Conservation (phyloP, 1,140 invertebrate species). For the Nylanderia fulva region DNA sequence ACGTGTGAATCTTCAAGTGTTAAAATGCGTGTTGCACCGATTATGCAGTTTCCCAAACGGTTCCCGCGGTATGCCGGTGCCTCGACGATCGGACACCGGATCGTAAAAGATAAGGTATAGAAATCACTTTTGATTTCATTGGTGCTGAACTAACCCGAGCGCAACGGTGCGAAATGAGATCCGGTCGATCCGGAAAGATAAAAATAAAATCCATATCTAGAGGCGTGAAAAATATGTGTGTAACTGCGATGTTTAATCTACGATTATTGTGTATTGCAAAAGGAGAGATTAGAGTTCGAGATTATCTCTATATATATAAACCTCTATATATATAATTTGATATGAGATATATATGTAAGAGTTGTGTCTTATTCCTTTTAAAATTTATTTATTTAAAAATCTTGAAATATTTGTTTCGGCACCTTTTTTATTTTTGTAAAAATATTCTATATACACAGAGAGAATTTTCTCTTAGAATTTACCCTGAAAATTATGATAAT, state of each 20-base stretch:
- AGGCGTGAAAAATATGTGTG: neutral
- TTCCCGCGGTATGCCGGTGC: neutral
- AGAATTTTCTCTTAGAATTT: too few relatives aligned
- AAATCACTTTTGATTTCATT: constrained; percentile 14
- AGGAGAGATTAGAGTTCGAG: neutral
- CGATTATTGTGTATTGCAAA: neutral
- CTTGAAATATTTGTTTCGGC: neutral
- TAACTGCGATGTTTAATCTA: neutral
- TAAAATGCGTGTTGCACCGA: constrained; percentile 25
- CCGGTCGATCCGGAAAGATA: neutral
- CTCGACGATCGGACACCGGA: neutral
- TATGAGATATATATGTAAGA: neutral
- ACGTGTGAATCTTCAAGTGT: constrained; percentile 46
- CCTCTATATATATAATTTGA: too few relatives aligned
- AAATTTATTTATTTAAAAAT: neutral
- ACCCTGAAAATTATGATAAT: too few relatives aligned
- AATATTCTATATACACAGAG: neutral
- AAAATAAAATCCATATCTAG: neutral
- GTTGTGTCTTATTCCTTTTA: too few relatives aligned
- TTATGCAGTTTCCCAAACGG: constrained; percentile 37
- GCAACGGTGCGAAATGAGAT: neutral
- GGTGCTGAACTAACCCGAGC: neutral
- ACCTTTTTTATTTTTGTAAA: neutral
- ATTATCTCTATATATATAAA: neutral
- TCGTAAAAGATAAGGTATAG: constrained; percentile 19